Base-by-base conservation (phyloP, 2,888 invertebrate species). In the Cryptocephalus moraei region DNA sequence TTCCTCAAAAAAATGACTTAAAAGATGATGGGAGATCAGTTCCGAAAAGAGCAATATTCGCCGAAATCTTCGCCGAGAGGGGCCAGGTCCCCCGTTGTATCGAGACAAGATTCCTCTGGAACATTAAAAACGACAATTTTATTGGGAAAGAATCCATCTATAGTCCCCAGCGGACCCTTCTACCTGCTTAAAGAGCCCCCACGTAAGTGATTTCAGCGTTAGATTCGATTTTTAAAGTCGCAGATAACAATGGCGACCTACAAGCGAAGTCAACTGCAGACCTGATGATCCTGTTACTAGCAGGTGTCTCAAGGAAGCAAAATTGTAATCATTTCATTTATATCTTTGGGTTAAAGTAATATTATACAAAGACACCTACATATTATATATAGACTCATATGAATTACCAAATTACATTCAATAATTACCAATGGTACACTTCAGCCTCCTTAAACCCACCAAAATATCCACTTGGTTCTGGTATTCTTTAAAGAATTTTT, bases 41-140 rank as follows among this genome's bases (percentile, higher is more conserved):
- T 86, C 80, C 84, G 89, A 71, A 88, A 89, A 81, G 91, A 91
- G 75, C 88, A 89, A 73, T 90, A 91, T 79, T 94, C 93, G 63
- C 93, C 94, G 56, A 92, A 93, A 77, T 89, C 90, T 62, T 93
- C 93, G 63, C 93, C 91, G 62, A 79, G 89, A 75, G 93, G 93
- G 67, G 91, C 87, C 62, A 83, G 93, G 70, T 93, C 93, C 67
- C 94, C 95, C 64, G 92, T 93, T 64, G 93, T 94, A 66, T 91
- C 92, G 59, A 82, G 94, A 57, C 93, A 94, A 73, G 95, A 96
- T 75, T 93, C 95, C 52, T 93, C 94, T 59, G 96, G 95, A 65
- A 96, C 95, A 55, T 79, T 96, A 59, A 95, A 95, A 77, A 94
- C 95, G 61, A 96, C 95, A 60, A 96, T 96, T 76, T 91, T 93